Conservation (phyloP, 2,797 vertebrate genomes). For the Catostomus latipinnis region DNA sequence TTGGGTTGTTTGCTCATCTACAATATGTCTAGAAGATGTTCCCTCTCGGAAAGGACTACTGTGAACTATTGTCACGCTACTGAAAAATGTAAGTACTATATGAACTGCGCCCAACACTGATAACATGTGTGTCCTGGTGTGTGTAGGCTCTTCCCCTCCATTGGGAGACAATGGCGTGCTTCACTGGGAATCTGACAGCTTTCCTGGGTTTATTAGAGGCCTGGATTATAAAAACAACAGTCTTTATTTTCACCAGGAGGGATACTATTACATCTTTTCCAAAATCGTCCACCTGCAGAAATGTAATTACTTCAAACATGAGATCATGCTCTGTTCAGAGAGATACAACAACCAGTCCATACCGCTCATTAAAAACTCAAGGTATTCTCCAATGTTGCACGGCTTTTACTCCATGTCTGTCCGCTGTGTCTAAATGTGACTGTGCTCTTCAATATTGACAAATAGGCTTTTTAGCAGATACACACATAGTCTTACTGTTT, state of each 20-base stretch:
- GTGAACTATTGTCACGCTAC: too few relatives aligned
- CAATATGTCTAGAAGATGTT: too few relatives aligned
- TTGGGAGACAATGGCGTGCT: neutral
- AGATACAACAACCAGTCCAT: slow-evolving; percentile 8
- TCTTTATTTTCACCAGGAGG: slow-evolving; percentile 38
- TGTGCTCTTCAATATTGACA: too few relatives aligned
- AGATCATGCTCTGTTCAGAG: neutral
- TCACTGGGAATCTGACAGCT: neutral
- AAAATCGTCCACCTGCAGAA: slow-evolving; percentile 38
- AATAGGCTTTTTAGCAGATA: too few relatives aligned
- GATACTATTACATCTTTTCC: slow-evolving; percentile 57
- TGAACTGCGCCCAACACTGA: too few relatives aligned
- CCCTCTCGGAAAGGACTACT: too few relatives aligned
- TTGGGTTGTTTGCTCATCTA: too few relatives aligned
- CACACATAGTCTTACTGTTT: too few relatives aligned
- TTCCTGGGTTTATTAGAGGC: neutral
- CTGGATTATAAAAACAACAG: slow-evolving; percentile 28
- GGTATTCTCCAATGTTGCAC: slow-evolving; percentile 24
- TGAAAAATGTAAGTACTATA: too few relatives aligned
- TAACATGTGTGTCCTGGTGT: neutral
- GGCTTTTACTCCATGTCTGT: too few relatives aligned
- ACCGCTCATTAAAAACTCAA: slow-evolving; percentile 45
- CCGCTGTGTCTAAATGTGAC: too few relatives aligned
- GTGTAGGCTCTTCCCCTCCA: neutral
- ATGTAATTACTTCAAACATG: slow-evolving; percentile 30